Conservation (phyloP, 2,797 vertebrate species). For the Intellagama lesueurii region DNA sequence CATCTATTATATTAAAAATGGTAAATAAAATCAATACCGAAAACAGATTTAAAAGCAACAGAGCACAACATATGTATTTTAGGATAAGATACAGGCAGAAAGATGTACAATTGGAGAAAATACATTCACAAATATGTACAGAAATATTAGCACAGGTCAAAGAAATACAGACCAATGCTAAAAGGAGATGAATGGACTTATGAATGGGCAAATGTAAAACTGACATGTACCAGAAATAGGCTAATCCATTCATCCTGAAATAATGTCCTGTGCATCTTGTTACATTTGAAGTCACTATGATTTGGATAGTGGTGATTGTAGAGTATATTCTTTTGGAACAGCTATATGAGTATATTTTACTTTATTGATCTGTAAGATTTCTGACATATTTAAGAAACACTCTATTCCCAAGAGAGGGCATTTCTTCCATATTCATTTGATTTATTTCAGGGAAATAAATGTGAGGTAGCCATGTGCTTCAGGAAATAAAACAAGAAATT, state of each 20-base stretch:
- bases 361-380: conserved; percentile 34
- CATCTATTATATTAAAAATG: no score
- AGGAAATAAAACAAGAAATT: conserved; percentile 62
- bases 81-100: not conserved
- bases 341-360: conserved; percentile 47
- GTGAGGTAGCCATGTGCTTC: conserved; percentile 38
- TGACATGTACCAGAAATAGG: not conserved
- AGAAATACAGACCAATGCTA: not conserved
- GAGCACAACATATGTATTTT: not conserved
- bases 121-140: not conserved
- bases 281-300: not conserved
- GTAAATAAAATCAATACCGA: no score
- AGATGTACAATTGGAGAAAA: not conserved
- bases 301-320: not conserved
- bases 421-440: conserved; percentile 23
- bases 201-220: not conserved
- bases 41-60: no score
- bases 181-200: not conserved
- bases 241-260: not conserved
- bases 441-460: conserved; percentile 58
- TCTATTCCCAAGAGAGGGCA: conserved; percentile 18
- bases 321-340: not conserved
- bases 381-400: conserved; percentile 59
- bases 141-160: not conserved
- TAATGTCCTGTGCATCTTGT: not conserved